phyloP scores from a whole-genome alignment of 2,113 vertebrate genomes.

The Tetrao urogallus region DNA sequence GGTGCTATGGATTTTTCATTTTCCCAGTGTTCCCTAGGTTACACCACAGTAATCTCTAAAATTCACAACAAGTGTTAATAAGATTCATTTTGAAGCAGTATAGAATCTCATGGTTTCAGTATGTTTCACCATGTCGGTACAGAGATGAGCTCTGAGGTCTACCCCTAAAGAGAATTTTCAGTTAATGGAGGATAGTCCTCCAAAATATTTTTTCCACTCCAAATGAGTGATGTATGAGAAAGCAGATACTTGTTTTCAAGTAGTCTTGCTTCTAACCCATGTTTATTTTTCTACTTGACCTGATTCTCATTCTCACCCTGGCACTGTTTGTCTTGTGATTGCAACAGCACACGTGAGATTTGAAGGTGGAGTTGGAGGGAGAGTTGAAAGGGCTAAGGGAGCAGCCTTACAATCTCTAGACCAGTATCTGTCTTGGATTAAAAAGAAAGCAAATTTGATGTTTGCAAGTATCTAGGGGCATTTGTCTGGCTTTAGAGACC shows the following conservation, averaged over 20 bases:
- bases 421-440: neutral
- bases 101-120: neutral
- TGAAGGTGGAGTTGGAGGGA: neutral
- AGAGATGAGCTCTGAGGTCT: neutral
- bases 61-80: neutral
- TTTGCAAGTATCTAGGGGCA: neutral
- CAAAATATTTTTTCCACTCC: neutral
- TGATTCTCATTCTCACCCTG: neutral
- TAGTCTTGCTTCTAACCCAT: neutral
- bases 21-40: neutral
- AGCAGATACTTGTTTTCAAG: neutral
- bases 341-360: neutral
- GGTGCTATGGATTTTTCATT: neutral
- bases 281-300: neutral
- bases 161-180: neutral
- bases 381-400: neutral
- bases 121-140: neutral
- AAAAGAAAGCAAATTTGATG: conserved; percentile 23
- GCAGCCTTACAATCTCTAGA: neutral
- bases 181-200: neutral
- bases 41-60: neutral
- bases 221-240: neutral
- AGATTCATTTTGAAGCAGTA: neutral
- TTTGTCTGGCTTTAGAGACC: conserved; percentile 18
- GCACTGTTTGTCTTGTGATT: neutral